Evolutionary conservation across 2,888 invertebrate species (phyloP).

Genomic region (Hydriomena furcata): DNA sequence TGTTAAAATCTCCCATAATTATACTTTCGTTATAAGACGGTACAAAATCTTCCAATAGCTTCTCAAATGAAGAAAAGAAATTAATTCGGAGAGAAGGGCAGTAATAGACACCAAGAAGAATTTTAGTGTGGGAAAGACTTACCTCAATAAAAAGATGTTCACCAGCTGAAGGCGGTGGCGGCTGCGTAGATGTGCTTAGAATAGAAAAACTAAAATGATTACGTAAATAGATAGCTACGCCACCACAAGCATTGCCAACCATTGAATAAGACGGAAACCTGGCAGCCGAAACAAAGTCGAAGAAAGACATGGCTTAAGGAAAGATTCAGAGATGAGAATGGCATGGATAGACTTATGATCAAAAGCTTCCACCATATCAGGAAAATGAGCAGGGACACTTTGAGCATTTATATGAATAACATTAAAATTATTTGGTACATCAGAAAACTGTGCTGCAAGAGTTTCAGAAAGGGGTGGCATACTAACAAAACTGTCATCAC

Average conservation of each 20-base stretch:
- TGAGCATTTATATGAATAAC: no score
- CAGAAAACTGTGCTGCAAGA: neutral
- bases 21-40: no score
- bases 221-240: no score
- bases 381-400: neutral
- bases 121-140: neutral
- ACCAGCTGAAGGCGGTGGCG: neutral
- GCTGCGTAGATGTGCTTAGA: neutral
- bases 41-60: no score
- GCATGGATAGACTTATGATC: slow-evolving; percentile 1
- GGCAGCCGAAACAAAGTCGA: neutral
- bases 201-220: neutral
- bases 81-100: neutral
- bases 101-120: neutral
- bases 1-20: no score
- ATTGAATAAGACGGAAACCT: neutral
- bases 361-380: neutral
- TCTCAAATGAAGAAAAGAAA: neutral
- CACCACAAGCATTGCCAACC: no score
- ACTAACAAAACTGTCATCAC: neutral
- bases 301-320: no score
- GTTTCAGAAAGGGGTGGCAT: neutral
- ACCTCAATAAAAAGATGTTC: neutral
- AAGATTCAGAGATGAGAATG: no score
- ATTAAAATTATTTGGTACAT: neutral